Evolutionary conservation across 2,888 invertebrate genomes (phyloP).

Genomic region (Eulithis testata): DNA sequence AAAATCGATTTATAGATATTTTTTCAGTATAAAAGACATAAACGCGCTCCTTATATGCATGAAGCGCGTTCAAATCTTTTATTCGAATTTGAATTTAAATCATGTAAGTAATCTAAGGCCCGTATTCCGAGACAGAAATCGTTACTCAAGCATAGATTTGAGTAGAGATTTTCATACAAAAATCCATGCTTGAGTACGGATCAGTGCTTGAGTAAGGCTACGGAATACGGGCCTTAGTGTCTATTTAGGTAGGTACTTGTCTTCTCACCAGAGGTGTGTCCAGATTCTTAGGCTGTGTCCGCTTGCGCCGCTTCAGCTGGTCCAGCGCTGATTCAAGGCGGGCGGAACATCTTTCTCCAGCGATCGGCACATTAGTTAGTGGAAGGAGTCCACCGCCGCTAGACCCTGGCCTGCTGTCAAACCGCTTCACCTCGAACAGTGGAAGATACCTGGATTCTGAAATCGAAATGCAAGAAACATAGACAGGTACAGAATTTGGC

Average conservation of each 20-base stretch:
- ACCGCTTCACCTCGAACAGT: constrained; percentile 72
- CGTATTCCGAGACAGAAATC: too few species aligned
- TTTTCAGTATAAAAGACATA: constrained; percentile 12
- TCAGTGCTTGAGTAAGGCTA: too few species aligned
- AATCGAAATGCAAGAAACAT: constrained; percentile 35
- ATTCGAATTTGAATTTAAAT: not conserved
- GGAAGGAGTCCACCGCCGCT: constrained; percentile 63
- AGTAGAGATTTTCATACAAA: too few species aligned
- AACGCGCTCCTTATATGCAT: constrained; percentile 15
- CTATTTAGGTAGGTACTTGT: too few species aligned
- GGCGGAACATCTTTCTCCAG: constrained; percentile 85
- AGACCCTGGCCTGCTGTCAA: constrained; percentile 63
- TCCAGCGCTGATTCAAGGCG: constrained; percentile 88
- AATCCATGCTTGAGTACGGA: too few species aligned
- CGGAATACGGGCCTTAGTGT: not conserved
- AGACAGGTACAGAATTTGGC: too few species aligned
- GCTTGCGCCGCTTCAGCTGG: constrained; percentile 85
- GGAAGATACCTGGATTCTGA: constrained; percentile 78
- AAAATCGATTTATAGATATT: too few species aligned
- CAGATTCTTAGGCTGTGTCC: constrained; percentile 79
- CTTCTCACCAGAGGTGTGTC: constrained; percentile 72
- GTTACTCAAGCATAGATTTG: too few species aligned
- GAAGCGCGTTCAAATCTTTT: constrained; percentile 8
- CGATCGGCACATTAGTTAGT: constrained; percentile 67
- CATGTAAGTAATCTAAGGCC: too few species aligned